Conservation (phyloP, 2,888 invertebrate species). For the Plagodis pulveraria region DNA sequence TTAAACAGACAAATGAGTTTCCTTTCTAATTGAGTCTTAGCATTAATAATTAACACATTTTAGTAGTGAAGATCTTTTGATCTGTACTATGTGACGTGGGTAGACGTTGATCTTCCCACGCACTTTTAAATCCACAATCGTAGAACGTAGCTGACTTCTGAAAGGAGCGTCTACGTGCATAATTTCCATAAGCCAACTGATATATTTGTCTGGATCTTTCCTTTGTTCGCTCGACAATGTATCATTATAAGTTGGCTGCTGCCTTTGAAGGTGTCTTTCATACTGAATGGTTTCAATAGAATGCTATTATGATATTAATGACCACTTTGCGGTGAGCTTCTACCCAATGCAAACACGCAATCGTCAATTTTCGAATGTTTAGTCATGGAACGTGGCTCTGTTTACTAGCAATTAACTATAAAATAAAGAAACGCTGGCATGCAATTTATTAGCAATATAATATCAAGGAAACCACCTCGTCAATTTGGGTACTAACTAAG, state of each 20-base stretch:
- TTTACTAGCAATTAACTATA: background rate
- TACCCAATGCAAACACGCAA: background rate
- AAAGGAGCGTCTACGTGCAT: conserved; percentile 47
- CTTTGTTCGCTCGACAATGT: conserved; percentile 59
- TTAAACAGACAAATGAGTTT: background rate
- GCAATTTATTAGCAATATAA: conserved; percentile 14
- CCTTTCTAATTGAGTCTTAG: background rate
- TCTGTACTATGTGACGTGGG: conserved; percentile 13
- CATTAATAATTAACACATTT: conserved; percentile 1
- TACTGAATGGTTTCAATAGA: conserved; percentile 26
- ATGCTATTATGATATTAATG: conserved; percentile 17
- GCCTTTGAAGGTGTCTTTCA: conserved; percentile 40
- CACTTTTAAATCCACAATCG: conserved; percentile 22
- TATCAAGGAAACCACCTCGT: conserved; percentile 8
- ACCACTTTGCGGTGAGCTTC: conserved; percentile 7
- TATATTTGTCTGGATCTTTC: conserved; percentile 65
- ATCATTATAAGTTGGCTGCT: conserved; percentile 49
- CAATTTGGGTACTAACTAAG: background rate
- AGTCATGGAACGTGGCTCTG: background rate
- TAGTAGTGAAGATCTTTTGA: conserved; percentile 7
- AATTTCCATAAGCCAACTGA: conserved; percentile 60
- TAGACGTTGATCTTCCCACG: conserved; percentile 23
- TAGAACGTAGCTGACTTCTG: conserved; percentile 36
- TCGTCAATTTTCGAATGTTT: conserved; percentile 1
- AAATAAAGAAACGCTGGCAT: conserved; percentile 2